Evolutionary conservation across 2,113 vertebrate species (phyloP), one percentile per base, ranked within the genome.

Genomic region (Cebus imitator): DNA sequence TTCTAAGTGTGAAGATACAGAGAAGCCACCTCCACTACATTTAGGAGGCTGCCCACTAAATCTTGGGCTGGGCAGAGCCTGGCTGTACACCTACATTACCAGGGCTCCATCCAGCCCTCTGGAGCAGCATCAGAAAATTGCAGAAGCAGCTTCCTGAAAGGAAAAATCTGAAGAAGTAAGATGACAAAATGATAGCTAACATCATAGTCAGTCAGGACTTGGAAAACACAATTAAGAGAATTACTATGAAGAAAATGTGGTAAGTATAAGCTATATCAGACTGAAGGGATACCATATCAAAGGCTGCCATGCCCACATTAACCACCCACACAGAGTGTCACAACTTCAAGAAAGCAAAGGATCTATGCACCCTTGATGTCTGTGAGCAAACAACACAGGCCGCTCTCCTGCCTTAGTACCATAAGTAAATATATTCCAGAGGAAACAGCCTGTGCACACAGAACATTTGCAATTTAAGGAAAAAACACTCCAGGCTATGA

Each of bases 221-320:
- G 20, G 64, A 68, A 87, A 88, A 88, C 27, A 45, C 58, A 90
- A 75, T 93, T 58, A 76, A 80, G 12, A 82, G 21, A 95, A 93
- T 68, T 40, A 68, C 35, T 30, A 30, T 52, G 37, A 79, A 37
- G 40, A 78, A 52, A 87, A 40, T 50, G n/a, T 68, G 61, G 57
- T 27, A 48, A 66, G 85, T 32, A 90, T 5, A 92, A 87, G 23
- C 13, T 52, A 27, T 13, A 43, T 45, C 45, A 52, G 50, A 27
- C 50, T 79, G 52, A 17, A 68, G 70, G 48, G 5, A 84, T 2
- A 13, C 2, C 50, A 58, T 7, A 20, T 58, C 43, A 50, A 82
- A 79, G 45, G 55, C 55, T 50, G 8, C 10, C 1, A 0, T 66
- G 57, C 25, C n/a, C 11, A 5, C 37, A 40, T 37, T 58, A 76